phyloP scores from a whole-genome alignment of 2,797 vertebrate genomes.

The Nyctalus aviator region DNA sequence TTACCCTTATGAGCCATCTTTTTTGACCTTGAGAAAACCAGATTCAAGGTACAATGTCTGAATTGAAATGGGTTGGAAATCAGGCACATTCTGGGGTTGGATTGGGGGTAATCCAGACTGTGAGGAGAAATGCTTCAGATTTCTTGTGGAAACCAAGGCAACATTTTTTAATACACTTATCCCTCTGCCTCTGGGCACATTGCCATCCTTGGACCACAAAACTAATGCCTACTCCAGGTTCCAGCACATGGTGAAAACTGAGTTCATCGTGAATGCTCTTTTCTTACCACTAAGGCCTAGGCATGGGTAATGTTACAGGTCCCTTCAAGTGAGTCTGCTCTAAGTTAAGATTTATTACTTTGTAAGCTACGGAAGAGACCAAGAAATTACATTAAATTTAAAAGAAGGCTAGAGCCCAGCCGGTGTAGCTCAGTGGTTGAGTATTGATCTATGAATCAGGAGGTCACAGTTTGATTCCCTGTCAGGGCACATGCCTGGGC shows the following conservation, averaged over 20 bases:
- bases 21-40: background rate
- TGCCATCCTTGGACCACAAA: background rate
- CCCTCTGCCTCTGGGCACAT: background rate
- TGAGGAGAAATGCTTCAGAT: background rate
- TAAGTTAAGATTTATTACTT: background rate
- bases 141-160: conserved; percentile 39
- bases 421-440: no score
- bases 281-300: background rate
- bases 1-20: background rate
- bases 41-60: background rate
- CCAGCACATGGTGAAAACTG: background rate
- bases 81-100: background rate
- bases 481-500: no score
- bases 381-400: conserved; percentile 8
- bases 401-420: background rate
- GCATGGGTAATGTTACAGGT: background rate
- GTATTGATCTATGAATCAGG: no score
- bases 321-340: background rate
- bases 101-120: background rate
- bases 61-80: background rate
- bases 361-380: background rate
- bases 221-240: background rate
- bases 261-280: background rate
- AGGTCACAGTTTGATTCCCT: no score
- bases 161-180: background rate